Conservation (phyloP, 1,140 invertebrate species). For the Chironomus tepperi region DNA sequence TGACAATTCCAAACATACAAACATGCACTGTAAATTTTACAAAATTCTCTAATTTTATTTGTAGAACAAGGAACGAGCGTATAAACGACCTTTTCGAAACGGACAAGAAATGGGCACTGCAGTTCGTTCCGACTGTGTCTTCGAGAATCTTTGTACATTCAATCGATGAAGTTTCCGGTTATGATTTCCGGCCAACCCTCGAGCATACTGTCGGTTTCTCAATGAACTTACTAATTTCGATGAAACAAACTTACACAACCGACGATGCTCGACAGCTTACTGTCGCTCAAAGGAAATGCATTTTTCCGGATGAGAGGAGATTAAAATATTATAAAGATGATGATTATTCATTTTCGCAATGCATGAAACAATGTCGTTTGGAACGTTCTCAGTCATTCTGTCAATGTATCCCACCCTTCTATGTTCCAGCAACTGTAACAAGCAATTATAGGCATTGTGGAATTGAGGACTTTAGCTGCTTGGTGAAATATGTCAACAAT, state of each 20-base stretch:
- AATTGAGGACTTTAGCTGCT: conserved; percentile 47
- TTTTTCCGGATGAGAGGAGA: conserved; percentile 54
- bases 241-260: conserved; percentile 64
- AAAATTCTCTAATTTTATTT: neutral
- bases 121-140: conserved; percentile 35
- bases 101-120: conserved; percentile 37
- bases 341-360: conserved; percentile 55
- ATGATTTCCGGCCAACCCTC: neutral
- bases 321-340: conserved; percentile 45
- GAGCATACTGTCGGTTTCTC: conserved; percentile 36
- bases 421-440: conserved; percentile 44
- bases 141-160: conserved; percentile 51
- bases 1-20: too few species aligned
- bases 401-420: conserved; percentile 58
- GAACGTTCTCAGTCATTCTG: conserved; percentile 47
- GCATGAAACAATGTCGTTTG: conserved; percentile 60
- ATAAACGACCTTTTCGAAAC: conserved; percentile 39
- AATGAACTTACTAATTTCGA: conserved; percentile 54
- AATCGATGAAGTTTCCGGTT: conserved; percentile 44
- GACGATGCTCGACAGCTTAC: conserved; percentile 56
- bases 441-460: conserved; percentile 47
- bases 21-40: too few species aligned
- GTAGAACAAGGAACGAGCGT: neutral
- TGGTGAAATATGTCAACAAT: conserved; percentile 40
- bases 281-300: conserved; percentile 54